Evolutionary conservation across 2,888 invertebrate genomes (phyloP).

Genomic region (Alsophila aescularia): DNA sequence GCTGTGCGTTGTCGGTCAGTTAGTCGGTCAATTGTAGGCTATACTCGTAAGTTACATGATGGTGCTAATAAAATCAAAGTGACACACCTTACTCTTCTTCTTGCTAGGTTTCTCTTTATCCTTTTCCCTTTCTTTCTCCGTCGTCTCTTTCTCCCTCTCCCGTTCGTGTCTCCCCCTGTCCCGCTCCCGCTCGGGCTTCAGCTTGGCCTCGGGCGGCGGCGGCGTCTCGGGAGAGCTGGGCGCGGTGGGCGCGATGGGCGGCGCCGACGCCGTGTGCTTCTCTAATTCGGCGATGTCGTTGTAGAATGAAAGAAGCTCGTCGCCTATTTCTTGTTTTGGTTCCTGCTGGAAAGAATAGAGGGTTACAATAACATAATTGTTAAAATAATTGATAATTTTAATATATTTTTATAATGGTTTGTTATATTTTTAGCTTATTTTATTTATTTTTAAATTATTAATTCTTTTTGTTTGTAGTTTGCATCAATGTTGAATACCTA

Average conservation of each 20-base stretch:
- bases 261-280: conserved; percentile 48
- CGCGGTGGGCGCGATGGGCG: conserved; percentile 37
- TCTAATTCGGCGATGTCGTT: conserved; percentile 81
- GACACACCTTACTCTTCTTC: conserved; percentile 34
- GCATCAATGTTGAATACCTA: no score
- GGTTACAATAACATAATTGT: no score
- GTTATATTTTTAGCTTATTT: no score
- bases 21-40: no score
- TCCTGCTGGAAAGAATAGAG: conserved; percentile 49
- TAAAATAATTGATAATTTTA: no score
- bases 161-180: conserved; percentile 7
- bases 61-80: not conserved
- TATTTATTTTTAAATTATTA: no score
- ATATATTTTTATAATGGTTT: no score
- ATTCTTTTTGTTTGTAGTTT: no score
- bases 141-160: conserved; percentile 33
- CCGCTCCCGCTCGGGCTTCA: not conserved
- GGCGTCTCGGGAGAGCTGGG: conserved; percentile 45
- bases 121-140: conserved; percentile 30
- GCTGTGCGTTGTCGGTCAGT: no score
- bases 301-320: conserved; percentile 82
- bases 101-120: conserved; percentile 27
- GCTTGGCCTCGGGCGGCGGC: conserved; percentile 17
- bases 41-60: not conserved
- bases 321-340: conserved; percentile 69